Base-by-base conservation (phyloP, 2,888 invertebrate genomes). In the Hofmannophila pseudospretella region DNA sequence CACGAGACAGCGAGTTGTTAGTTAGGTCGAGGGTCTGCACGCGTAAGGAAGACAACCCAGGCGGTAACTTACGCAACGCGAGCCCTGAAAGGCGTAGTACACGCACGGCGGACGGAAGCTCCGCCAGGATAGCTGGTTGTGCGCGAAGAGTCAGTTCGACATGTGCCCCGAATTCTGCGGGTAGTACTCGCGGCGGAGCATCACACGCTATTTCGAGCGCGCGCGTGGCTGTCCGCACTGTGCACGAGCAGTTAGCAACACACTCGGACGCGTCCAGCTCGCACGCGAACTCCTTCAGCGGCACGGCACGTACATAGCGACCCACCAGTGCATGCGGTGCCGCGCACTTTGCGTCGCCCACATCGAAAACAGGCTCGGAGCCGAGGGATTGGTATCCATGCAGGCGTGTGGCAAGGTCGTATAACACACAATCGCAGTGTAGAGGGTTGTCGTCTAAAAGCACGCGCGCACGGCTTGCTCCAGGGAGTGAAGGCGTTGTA, bases 361-460 rank as follows among this genome's bases (percentile, higher is more conserved):
- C 3, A 1, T 40, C 12, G 5, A 51, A 25, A 2, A 7, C 13
- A 2, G 32, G 22, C 22, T 35, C 35, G 4, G 26, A 5, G 7
- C 35, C 45, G 0, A 39, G 25, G 7, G 40, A 38, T 11, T 12
- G 25, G 1, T 32, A 44, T 3, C 26, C 36, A 7, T 4, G 28
- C n/a, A 47, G 37, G 5, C 42, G 54, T 2, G 32, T 1, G 38
- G 49, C 38, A 0, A 70, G 41, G 2, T 37, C 22, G 26, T 56
- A 65, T 0, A 71, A 31, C 0, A 12, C 2, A 32, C 75, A 75
- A 38, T 67, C 64, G 42, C 76, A 73, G 4, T 0, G 0, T 12
- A 64, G 47, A 0, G 69, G 71, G 34, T 75, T 75, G 32, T 54
- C 7, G 8, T 53, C 57, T 0, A 75, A 38, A 0, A 57, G 34